A percentile compares a stretch with the other conserved stretches of the same genome.
Conservation (phyloP, 2,113 vertebrate species). For the Pantherophis guttatus region DNA sequence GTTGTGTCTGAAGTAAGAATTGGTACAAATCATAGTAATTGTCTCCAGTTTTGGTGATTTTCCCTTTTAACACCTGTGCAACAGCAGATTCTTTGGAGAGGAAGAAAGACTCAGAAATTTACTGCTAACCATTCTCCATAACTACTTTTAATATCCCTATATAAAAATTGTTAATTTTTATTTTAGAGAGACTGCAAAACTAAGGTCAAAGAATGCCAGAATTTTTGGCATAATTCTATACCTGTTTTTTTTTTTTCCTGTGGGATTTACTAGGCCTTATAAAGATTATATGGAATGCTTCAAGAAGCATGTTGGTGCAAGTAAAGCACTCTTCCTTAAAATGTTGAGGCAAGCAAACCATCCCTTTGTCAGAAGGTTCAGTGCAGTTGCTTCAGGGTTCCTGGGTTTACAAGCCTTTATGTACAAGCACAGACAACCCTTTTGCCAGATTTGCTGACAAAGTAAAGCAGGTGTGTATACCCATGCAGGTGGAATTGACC, state of each 20-base stretch:
- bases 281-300: not conserved
- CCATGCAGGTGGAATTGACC: not conserved
- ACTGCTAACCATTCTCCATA: not conserved
- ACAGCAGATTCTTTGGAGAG: not conserved
- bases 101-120: not conserved
- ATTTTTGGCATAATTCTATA: not conserved
- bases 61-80: not conserved
- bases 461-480: not conserved
- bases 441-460: not conserved
- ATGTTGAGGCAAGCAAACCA: not conserved
- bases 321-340: not conserved
- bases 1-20: not conserved
- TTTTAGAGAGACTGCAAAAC: not conserved
- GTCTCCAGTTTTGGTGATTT: not conserved
- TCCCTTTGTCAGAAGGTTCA: not conserved
- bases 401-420: not conserved
- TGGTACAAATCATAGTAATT: not conserved
- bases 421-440: not conserved
- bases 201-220: not conserved
- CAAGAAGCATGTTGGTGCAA: not conserved
- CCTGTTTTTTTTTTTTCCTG: not conserved
- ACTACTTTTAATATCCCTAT: not conserved
- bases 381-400: not conserved
- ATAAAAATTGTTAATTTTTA: not conserved
- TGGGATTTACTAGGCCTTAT: not conserved